Evolutionary conservation across 2,113 vertebrate species (phyloP), one percentile per base, ranked within the genome.

Genomic region (Patagioenas fasciata): DNA sequence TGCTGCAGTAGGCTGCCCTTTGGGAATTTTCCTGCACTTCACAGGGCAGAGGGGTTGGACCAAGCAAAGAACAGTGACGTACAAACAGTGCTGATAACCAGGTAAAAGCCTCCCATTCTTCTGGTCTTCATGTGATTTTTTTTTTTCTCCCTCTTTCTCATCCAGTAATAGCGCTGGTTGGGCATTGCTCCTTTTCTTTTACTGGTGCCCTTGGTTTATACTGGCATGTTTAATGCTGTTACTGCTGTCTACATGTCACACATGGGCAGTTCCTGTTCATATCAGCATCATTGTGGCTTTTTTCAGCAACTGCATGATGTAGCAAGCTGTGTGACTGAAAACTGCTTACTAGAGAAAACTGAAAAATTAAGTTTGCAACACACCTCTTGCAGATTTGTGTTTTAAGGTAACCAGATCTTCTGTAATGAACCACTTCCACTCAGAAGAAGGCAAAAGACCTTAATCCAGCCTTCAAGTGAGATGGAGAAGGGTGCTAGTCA

Each of bases 1-100:
- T 64, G n/a, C 16, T 73, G 42, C 0, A 0, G 9, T 8, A 15
- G 56, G 26, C 11, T 66, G 3, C 17, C 2, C 19, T 40, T 58
- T 6, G 47, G 62, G 75, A 71, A 64, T 67, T 36, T 38, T 38
- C n/a, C 53, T 58, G 47, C 12, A 17, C 21, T 44, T 78, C 71
- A 36, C 8, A 71, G 48, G 31, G 28, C 31, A 81, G 48, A 79
- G 38, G 2, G 16, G 14, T 24, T 73, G 66, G n/a, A 72, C 62
- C 47, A 44, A 61, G n/a, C 1, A 0, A 13, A 60, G 18, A 34
- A 50, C 38, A 36, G 25, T 51, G 69, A 66, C 19, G 36, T 60
- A 19, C 31, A 36, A 40, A 58, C 11, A 4, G 0, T 36, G 51
- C 36, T 66, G 51, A 12, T 73, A 65, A 31, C 32, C 2, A 6